These are phyloP conservation scores for Hylyphantes graminicola DNA, from an alignment of 1,140 invertebrate genomes.

Conservation along the genomic window DNA sequence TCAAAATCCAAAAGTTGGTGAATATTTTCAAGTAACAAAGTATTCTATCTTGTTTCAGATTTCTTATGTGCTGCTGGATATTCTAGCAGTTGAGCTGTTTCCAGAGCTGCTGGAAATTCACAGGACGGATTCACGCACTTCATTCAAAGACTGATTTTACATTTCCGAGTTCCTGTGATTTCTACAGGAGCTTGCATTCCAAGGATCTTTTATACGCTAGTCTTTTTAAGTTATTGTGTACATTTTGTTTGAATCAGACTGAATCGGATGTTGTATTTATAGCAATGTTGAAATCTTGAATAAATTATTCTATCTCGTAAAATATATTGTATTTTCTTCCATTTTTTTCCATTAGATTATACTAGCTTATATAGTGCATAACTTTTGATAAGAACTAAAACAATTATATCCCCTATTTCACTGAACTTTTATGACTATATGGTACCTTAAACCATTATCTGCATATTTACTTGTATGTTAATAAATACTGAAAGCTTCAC, in stretches of 20 bases:
- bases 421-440: too few species aligned
- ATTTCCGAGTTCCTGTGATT: too few species aligned
- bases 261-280: slow-evolving; percentile 29
- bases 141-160: neutral
- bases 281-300: slow-evolving; percentile 16
- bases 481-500: too few species aligned
- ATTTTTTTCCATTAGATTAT: too few species aligned
- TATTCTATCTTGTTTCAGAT: slow-evolving; percentile 64
- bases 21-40: neutral
- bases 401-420: too few species aligned
- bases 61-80: slow-evolving; percentile 70
- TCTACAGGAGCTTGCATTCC: slow-evolving; percentile 6
- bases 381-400: too few species aligned
- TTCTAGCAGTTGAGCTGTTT: slow-evolving; percentile 69
- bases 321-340: neutral
- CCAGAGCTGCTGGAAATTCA: slow-evolving; percentile 67
- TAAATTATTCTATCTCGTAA: slow-evolving; percentile 29
- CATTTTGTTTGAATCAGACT: slow-evolving; percentile 6
- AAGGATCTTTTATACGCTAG: slow-evolving; percentile 28
- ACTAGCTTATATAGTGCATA: too few species aligned
- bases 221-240: slow-evolving; percentile 32
- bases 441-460: too few species aligned
- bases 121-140: slow-evolving; percentile 55
- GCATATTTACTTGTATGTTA: too few species aligned
- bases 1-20: too few species aligned